These are phyloP conservation scores for Leptoclinus maculatus DNA, from an alignment of 2,797 vertebrate species.

Conservation along the genomic window DNA sequence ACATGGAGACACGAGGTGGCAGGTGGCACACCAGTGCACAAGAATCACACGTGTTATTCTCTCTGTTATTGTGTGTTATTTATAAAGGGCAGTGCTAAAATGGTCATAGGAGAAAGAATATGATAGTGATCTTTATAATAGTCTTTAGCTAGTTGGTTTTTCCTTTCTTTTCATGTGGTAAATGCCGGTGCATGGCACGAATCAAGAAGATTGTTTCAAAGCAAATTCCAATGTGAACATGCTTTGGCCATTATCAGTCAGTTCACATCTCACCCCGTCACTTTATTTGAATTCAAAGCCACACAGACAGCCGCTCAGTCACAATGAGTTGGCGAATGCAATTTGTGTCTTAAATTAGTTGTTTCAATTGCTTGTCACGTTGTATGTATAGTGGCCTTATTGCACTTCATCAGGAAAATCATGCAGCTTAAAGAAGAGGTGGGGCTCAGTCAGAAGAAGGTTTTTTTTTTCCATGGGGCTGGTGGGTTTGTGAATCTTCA, in stretches of 20 bases:
- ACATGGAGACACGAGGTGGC: slow-evolving; percentile 25
- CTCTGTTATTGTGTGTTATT: background rate
- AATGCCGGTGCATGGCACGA: background rate
- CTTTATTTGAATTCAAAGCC: slow-evolving; percentile 29
- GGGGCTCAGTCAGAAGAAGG: slow-evolving; percentile 1
- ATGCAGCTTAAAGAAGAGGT: slow-evolving; percentile 21
- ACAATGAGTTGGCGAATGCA: slow-evolving; percentile 28
- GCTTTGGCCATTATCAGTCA: background rate
- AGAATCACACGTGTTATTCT: background rate
- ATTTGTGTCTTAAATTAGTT: slow-evolving; percentile 44
- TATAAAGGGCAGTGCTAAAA: background rate
- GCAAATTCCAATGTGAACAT: background rate
- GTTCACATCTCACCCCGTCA: background rate
- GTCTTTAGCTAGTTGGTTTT: background rate
- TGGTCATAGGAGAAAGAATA: background rate
- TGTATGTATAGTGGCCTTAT: slow-evolving; percentile 25
- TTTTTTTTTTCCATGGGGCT: slow-evolving; percentile 8
- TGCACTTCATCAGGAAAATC: slow-evolving; percentile 45
- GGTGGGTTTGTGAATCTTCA: background rate
- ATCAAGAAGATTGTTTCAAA: background rate
- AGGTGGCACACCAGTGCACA: slow-evolving; percentile 2
- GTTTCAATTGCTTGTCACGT: slow-evolving; percentile 41
- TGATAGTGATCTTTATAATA: background rate
- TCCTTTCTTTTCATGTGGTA: background rate
- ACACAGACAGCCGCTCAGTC: background rate